Evolutionary conservation across 2,888 invertebrate genomes (phyloP), one percentile per base, ranked within the genome.

Genomic region (Nesidiocoris tenuis): DNA sequence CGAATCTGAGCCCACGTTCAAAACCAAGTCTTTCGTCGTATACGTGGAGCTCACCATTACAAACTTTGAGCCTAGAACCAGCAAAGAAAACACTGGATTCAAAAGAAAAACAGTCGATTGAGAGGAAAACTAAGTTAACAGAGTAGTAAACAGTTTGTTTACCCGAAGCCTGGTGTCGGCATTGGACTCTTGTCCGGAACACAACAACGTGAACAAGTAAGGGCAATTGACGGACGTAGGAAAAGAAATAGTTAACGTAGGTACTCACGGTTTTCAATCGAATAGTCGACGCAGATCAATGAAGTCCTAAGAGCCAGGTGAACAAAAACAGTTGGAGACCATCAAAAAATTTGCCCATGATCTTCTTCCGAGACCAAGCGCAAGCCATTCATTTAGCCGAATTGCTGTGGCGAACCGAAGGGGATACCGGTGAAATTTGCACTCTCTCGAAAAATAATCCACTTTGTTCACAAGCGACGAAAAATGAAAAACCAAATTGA

Each of bases 271-370:
- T 23, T 68, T 68, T 68, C 67, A 68, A 68, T 68, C 22, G 68
- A 68, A 68, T 68, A 21, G 68, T 22, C 59, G 68, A 68, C 57
- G 68, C 68, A 71, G 71, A 61, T 75, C 61, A 67, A 17, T 57
- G 61, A 54, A 67, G 68, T 55, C 67, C 67, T 18, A 61, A 61
- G 59, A 67, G 61, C 67, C 75, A 61, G 67, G 75, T 67, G 68
- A 67, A 68, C 57, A 75, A 22, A 25, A 75, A 61, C 12, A 66
- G 68, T 75, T 75, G 61, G 17, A 67, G 67, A 54, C 67, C 75
- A 75, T 67, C 75, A 75, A 75, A 75, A 66, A 75, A 68, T 61
- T 71, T 71, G 18, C 61, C 71, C 71, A 71, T 71, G 61, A 25
- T 71, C 71, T 56, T 24, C 39, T 56, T 18, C n/a, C 61, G 25